A percentile compares a stretch with the other conserved stretches of the same genome.
These are phyloP conservation scores for Myripristis jacobus DNA, from an alignment of 2,797 vertebrate genomes.

Conservation along the genomic window DNA sequence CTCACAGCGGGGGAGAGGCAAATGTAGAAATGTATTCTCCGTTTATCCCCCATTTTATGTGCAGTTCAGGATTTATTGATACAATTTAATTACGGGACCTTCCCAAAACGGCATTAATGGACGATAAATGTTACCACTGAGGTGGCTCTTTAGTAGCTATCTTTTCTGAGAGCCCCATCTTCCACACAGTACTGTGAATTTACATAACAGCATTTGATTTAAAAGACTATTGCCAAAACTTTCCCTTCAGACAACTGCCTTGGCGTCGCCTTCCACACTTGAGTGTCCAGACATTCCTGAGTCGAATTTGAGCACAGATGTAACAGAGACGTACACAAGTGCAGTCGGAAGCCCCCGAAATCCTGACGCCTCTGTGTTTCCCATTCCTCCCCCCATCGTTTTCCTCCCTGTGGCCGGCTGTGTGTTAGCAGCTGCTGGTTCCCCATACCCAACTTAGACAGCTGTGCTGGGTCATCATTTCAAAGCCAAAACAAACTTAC, in stretches of 20 bases:
- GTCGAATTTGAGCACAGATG: conserved; percentile 57
- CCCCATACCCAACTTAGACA: conserved; percentile 83
- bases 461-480: conserved; percentile 83
- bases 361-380: conserved; percentile 48
- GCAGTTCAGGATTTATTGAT: conserved; percentile 73
- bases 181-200: conserved; percentile 38
- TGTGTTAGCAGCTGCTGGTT: conserved; percentile 83
- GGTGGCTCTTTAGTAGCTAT: conserved; percentile 61
- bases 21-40: conserved; percentile 58
- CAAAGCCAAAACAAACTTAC: conserved; percentile 79
- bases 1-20: conserved; percentile 64
- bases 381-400: conserved; percentile 43
- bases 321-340: conserved; percentile 68
- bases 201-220: conserved; percentile 44
- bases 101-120: conserved; percentile 71
- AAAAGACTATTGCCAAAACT: conserved; percentile 5
- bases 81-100: conserved; percentile 73
- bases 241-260: conserved; percentile 32
- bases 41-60: conserved; percentile 69
- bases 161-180: conserved; percentile 47
- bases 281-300: conserved; percentile 60
- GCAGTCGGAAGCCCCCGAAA: conserved; percentile 73
- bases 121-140: conserved; percentile 67
- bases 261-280: conserved; percentile 38
- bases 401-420: conserved; percentile 63